Percentiles rank a stretch among this genome's conserved stretches.
phyloP scores from a whole-genome alignment of 2,888 invertebrate genomes.

The Eupithecia inturbata region DNA sequence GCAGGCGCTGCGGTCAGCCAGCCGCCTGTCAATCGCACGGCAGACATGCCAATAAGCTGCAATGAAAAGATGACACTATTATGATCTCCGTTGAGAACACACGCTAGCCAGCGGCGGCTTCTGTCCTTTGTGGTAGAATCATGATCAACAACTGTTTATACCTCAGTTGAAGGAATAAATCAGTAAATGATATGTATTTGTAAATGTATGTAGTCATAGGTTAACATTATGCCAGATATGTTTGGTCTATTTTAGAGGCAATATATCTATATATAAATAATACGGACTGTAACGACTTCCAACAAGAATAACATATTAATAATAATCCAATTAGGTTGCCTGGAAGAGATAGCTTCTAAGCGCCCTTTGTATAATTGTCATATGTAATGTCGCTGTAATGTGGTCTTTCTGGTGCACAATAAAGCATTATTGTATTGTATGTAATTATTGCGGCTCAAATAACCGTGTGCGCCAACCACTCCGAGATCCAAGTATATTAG shows the following conservation, averaged over 20 bases:
- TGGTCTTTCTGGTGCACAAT: too few relatives aligned
- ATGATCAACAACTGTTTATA: not conserved
- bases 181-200: not conserved
- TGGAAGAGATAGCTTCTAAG: too few relatives aligned
- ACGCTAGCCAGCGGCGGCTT: not conserved
- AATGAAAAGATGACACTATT: conserved; percentile 14
- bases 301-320: not conserved
- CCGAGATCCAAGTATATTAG: not conserved
- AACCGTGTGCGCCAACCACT: not conserved
- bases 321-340: too few relatives aligned
- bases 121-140: conserved; percentile 4
- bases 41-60: conserved; percentile 15
- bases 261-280: not conserved
- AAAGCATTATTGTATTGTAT: too few relatives aligned
- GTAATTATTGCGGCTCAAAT: not conserved
- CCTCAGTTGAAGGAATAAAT: not conserved
- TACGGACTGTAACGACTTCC: not conserved
- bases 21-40: conserved; percentile 23
- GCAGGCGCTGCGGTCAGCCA: conserved; percentile 42
- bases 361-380: too few relatives aligned
- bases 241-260: too few relatives aligned
- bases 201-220: too few relatives aligned
- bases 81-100: not conserved
- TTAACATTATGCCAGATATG: too few relatives aligned
- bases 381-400: too few relatives aligned